Evolutionary conservation across 2,888 invertebrate genomes (phyloP).

Genomic region (Drosophila kokeensis): DNA sequence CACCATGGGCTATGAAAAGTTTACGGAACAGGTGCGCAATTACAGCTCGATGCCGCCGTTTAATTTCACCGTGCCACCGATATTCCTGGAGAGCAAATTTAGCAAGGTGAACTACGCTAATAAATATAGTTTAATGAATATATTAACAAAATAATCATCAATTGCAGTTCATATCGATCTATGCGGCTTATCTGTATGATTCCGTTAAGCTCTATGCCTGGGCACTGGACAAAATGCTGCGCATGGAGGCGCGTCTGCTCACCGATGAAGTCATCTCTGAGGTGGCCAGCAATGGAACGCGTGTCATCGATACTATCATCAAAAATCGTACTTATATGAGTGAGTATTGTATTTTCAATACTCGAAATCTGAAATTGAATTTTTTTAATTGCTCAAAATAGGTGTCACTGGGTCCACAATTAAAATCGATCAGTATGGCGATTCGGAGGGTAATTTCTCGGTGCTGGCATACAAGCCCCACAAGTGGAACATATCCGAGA

Average conservation of each 20-base stretch:
- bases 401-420: slow-evolving; percentile 98
- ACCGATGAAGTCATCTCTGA: slow-evolving; percentile 88
- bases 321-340: slow-evolving; percentile 93
- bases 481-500: slow-evolving; percentile 84
- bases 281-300: slow-evolving; percentile 93
- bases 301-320: slow-evolving; percentile 94
- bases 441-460: slow-evolving; percentile 99
- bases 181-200: slow-evolving; percentile 97
- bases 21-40: slow-evolving; percentile 91
- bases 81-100: slow-evolving; percentile 86
- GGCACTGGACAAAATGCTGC: slow-evolving; percentile 91
- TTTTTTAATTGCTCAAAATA: slow-evolving; percentile 82
- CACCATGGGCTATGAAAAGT: slow-evolving; percentile 89
- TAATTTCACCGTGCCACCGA: slow-evolving; percentile 89
- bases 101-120: slow-evolving; percentile 85
- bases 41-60: slow-evolving; percentile 94
- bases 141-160: slow-evolving; percentile 6
- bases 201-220: slow-evolving; percentile 96
- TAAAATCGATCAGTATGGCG: slow-evolving; percentile 95
- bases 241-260: slow-evolving; percentile 86
- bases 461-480: slow-evolving; percentile 92
- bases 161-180: slow-evolving; percentile 93
- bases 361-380: not conserved
- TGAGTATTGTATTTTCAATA: slow-evolving; percentile 86
- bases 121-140: not conserved